Base-by-base conservation (phyloP, 1,140 invertebrate species). In the Nephila pilipes region DNA sequence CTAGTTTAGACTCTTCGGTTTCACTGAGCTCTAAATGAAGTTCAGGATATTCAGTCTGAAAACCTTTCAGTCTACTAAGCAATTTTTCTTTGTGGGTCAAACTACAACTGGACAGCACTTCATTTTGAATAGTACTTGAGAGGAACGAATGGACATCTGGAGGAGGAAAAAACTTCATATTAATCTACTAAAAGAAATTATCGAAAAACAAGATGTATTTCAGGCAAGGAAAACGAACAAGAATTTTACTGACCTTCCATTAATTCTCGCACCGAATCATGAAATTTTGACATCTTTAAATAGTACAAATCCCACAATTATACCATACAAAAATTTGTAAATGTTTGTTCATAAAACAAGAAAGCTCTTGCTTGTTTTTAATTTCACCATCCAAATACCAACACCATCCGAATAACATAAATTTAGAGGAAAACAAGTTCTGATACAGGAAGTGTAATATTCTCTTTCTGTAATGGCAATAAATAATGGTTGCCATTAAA, bases 31-130 rank as follows among this genome's bases (percentile, higher is more conserved):
- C 32, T 18, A 87, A 63, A 6, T 87, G 65, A 29, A 93, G 65
- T n/a, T 89, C 46, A 36, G 92, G 92, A 65, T 93, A 93, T 20
- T 89, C 92, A n/a, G 38, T 57, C 46, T 93, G 75, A 38, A 93
- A 22, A 83, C 5, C 14, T 55, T 54, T 38, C 4, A 93, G 36
- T 54, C 29, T 38, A 63, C 57, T 54, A 8, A 93, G 79, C 29
- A 93, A 63, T 22, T 38, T 88, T 89, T 93, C 92, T 93, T 93
- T 93, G n/a, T 88, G 92, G n/a, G 79, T 54, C 6, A 83, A 65
- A 54, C 85, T 36, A 3, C 14, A 8, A 22, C 18, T 88, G 29
- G 75, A 63, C 16, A 93, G 22, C 22, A 54, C 46, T 46, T 93
- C 92, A 58, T 88, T 89, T 57, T 93, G 83, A 46, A 93, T 36